Conservation (phyloP, 37 sponge, comb jelly and placozoan species). For the Chondrilla cf. caribensis region DNA sequence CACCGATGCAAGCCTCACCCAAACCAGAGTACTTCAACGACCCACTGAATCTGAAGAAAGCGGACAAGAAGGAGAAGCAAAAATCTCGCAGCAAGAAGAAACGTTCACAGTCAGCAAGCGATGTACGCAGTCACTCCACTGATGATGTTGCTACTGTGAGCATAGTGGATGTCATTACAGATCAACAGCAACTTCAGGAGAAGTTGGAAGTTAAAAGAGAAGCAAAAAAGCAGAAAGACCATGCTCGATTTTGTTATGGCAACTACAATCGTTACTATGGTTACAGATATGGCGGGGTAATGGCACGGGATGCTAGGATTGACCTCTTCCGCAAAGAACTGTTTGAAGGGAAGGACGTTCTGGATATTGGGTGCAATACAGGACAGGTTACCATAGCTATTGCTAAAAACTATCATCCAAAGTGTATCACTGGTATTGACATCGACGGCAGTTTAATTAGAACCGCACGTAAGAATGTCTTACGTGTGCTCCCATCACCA, state of each 20-base stretch:
- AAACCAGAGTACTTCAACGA: constrained; percentile 43
- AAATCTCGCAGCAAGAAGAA: neutral
- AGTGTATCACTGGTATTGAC: constrained; percentile 82
- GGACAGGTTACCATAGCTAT: constrained; percentile 90
- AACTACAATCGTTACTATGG: constrained; percentile 97
- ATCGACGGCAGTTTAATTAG: constrained; percentile 83
- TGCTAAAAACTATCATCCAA: constrained; percentile 75
- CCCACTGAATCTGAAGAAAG: constrained; percentile 61
- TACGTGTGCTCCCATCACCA: constrained; percentile 20
- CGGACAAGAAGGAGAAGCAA: neutral
- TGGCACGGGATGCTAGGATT: constrained; percentile 63
- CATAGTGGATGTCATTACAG: neutral
- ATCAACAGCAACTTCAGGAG: neutral
- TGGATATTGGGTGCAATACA: constrained; percentile 98
- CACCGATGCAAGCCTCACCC: constrained; percentile 34
- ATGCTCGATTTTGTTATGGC: constrained; percentile 70
- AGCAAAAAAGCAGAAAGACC: neutral
- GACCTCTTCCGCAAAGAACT: constrained; percentile 53
- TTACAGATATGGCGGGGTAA: constrained; percentile 70
- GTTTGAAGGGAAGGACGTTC: constrained; percentile 82
- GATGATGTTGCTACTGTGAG: neutral
- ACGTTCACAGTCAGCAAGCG: neutral
- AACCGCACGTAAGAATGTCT: constrained; percentile 82
- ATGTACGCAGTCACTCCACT: neutral
- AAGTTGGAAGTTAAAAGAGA: neutral